These are phyloP conservation scores for Drosophila merina DNA, from an alignment of 2,888 invertebrate species.

Conservation along the genomic window DNA sequence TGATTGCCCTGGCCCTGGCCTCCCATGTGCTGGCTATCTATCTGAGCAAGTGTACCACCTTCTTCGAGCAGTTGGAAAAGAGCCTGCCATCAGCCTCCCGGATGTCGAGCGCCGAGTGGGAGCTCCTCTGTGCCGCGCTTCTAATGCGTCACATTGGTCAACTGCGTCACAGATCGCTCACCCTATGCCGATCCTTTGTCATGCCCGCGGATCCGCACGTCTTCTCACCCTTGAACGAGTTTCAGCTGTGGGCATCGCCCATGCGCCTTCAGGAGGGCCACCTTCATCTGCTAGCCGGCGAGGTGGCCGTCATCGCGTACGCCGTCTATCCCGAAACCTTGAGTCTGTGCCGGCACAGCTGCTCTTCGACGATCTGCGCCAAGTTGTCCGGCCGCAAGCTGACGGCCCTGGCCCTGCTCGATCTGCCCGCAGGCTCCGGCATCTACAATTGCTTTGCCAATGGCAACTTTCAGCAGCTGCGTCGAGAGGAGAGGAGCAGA, in stretches of 20 bases:
- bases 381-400: constrained; percentile 66
- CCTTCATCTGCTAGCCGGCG: constrained; percentile 64
- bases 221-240: constrained; percentile 66
- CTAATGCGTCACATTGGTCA: constrained; percentile 68
- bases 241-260: constrained; percentile 61
- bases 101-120: constrained; percentile 67
- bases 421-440: constrained; percentile 58
- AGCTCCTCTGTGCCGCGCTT: constrained; percentile 65
- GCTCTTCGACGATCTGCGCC: constrained; percentile 58
- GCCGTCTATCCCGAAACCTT: constrained; percentile 64
- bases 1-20: constrained; percentile 59
- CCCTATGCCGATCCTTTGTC: constrained; percentile 71
- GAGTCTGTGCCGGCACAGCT: constrained; percentile 66
- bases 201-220: constrained; percentile 70
- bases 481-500: constrained; percentile 53
- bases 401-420: constrained; percentile 63
- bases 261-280: constrained; percentile 64
- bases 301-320: constrained; percentile 65
- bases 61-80: constrained; percentile 67
- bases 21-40: constrained; percentile 69
- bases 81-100: constrained; percentile 65
- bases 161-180: constrained; percentile 66
- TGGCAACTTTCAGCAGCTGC: constrained; percentile 64
- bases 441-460: constrained; percentile 67
- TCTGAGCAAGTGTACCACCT: constrained; percentile 67